These are phyloP conservation scores for Myathropa florea DNA, from an alignment of 2,888 invertebrate genomes.

Conservation along the genomic window DNA sequence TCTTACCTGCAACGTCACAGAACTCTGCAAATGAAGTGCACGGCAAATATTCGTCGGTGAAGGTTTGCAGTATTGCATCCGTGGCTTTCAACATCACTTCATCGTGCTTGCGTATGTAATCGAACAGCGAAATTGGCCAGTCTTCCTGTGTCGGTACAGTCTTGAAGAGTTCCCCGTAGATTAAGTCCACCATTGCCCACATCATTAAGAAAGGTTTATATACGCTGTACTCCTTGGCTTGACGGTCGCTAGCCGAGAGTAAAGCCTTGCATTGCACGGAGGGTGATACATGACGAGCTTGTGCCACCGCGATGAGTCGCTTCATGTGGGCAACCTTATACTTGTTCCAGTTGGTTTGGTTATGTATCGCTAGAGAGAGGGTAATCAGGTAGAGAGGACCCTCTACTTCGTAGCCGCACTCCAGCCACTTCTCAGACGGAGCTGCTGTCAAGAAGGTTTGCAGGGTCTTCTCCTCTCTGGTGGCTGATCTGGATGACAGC, in stretches of 20 bases:
- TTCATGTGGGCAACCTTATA: slow-evolving; percentile 87
- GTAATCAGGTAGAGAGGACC: slow-evolving; percentile 94
- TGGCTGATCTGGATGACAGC: slow-evolving; percentile 90
- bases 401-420: slow-evolving; percentile 93
- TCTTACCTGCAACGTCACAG: slow-evolving; percentile 92
- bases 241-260: slow-evolving; percentile 81
- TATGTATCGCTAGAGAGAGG: slow-evolving; percentile 89
- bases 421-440: slow-evolving; percentile 86
- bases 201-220: slow-evolving; percentile 94
- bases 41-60: slow-evolving; percentile 94
- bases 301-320: slow-evolving; percentile 89
- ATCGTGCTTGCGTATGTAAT: slow-evolving; percentile 96
- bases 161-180: slow-evolving; percentile 93
- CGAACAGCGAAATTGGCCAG: slow-evolving; percentile 94
- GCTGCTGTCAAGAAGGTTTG: slow-evolving; percentile 86
- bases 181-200: slow-evolving; percentile 91
- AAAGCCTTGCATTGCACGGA: slow-evolving; percentile 80
- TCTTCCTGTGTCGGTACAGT: slow-evolving; percentile 89
- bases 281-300: slow-evolving; percentile 88
- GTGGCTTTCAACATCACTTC: slow-evolving; percentile 93
- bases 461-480: slow-evolving; percentile 90
- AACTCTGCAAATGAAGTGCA: slow-evolving; percentile 95
- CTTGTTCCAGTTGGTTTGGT: slow-evolving; percentile 89
- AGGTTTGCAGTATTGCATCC: slow-evolving; percentile 89
- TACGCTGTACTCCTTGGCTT: slow-evolving; percentile 86